Evolutionary conservation across 1,140 invertebrate genomes (phyloP).

Genomic region (Hesperophylax magnus): DNA sequence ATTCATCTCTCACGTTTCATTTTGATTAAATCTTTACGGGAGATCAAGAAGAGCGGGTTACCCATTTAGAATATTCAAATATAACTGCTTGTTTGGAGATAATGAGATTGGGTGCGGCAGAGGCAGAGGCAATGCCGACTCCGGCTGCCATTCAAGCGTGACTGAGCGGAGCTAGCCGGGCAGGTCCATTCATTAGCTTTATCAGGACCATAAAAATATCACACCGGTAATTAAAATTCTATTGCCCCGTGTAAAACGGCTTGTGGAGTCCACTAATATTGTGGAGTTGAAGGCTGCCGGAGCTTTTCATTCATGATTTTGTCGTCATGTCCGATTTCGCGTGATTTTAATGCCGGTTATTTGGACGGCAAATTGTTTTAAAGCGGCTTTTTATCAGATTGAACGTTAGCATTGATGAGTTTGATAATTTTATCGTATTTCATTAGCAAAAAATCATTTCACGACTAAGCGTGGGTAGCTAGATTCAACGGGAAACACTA

Average conservation of each 20-base stretch:
- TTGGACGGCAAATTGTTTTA: neutral
- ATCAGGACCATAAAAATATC: conserved; percentile 39
- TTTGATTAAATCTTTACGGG: conserved; percentile 16
- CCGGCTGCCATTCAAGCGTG: conserved; percentile 19
- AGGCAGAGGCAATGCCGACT: neutral
- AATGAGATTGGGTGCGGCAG: conserved; percentile 22
- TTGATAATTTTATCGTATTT: too few species aligned
- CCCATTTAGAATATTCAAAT: conserved; percentile 28
- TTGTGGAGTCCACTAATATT: conserved; percentile 18
- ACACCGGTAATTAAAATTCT: conserved; percentile 39
- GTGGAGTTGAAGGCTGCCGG: neutral
- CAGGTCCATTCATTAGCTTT: conserved; percentile 29
- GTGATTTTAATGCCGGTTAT: neutral
- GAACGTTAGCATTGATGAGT: too few species aligned
- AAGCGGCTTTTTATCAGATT: neutral
- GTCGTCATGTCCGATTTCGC: neutral
- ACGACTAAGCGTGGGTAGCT: too few species aligned
- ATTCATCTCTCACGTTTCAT: conserved; percentile 6
- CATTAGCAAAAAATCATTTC: too few species aligned
- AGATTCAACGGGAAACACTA: too few species aligned
- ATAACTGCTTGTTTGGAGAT: conserved; percentile 28
- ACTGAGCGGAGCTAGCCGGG: neutral
- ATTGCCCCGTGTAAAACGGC: conserved; percentile 29
- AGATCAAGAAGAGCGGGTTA: neutral
- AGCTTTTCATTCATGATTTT: conserved; percentile 21